A percentile compares a stretch with the other conserved stretches of the same genome.
Conservation (phyloP, 1,140 invertebrate genomes). For the Sitodiplosis mosellana region DNA sequence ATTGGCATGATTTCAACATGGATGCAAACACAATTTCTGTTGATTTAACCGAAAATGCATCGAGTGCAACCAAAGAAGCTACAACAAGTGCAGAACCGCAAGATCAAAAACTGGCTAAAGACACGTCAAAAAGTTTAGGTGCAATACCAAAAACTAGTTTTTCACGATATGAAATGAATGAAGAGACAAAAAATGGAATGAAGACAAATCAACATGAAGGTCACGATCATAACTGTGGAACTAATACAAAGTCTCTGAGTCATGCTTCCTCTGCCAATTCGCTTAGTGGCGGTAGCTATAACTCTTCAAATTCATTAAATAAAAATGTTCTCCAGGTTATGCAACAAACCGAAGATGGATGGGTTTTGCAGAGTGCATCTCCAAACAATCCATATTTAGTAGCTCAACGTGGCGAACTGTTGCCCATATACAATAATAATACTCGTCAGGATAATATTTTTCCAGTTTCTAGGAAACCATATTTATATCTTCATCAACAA, state of each 20-base stretch:
- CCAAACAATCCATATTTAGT: background rate
- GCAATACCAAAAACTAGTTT: conserved; percentile 3
- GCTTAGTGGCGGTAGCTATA: conserved; percentile 16
- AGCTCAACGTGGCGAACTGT: background rate
- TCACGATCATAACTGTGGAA: too few species aligned
- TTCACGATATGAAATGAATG: background rate
- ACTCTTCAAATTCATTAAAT: background rate
- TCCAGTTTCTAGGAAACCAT: background rate
- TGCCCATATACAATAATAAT: background rate
- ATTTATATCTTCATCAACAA: background rate
- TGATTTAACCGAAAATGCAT: background rate
- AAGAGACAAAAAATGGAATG: too few species aligned
- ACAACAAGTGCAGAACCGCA: background rate
- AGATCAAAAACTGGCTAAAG: background rate
- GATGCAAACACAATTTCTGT: background rate
- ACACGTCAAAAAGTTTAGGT: conserved; percentile 1
- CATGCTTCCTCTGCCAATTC: conserved; percentile 19
- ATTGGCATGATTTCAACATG: background rate
- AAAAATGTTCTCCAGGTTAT: background rate
- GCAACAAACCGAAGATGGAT: background rate
- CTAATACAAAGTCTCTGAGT: conserved; percentile 7
- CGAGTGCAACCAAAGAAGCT: background rate
- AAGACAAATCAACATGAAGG: too few species aligned
- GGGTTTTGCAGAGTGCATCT: background rate
- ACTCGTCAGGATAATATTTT: background rate